phyloP scores from a whole-genome alignment of 2,797 vertebrate genomes.

The Enoplosus armatus region DNA sequence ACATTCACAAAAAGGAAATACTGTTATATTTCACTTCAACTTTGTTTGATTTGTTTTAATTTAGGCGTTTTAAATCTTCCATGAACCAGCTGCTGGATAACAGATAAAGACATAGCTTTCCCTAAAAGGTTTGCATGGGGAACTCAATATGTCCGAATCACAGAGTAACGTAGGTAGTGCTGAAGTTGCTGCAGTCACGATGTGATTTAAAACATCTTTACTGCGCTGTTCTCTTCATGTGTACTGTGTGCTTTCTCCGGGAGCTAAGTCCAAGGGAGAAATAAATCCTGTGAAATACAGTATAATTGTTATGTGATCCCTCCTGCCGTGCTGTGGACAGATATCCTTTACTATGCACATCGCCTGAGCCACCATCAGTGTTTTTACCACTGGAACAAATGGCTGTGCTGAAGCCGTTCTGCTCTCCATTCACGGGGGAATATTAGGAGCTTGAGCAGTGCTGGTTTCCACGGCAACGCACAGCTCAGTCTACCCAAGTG shows the following conservation, averaged over 20 bases:
- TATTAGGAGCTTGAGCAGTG: constrained; percentile 88
- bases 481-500: constrained; percentile 85
- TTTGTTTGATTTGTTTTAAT: not conserved
- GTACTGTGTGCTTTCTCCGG: not conserved
- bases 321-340: constrained; percentile 16
- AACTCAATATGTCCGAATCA: not conserved
- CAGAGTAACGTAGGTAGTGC: not conserved
- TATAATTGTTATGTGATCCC: constrained; percentile 3
- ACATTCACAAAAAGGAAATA: not conserved
- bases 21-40: not conserved
- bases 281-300: constrained; percentile 5
- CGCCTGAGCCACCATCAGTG: constrained; percentile 53
- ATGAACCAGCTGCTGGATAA: not conserved
- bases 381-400: constrained; percentile 76
- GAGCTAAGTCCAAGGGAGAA: not conserved
- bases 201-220: not conserved
- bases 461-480: constrained; percentile 92
- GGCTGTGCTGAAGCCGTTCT: constrained; percentile 80
- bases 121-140: not conserved
- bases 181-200: not conserved
- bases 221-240: not conserved
- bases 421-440: constrained; percentile 88
- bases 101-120: not conserved
- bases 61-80: not conserved
- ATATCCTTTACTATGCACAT: constrained; percentile 26